Evolutionary conservation across 2,113 vertebrate species (phyloP).

Genomic region (Stomatorhinus ivindoensis): DNA sequence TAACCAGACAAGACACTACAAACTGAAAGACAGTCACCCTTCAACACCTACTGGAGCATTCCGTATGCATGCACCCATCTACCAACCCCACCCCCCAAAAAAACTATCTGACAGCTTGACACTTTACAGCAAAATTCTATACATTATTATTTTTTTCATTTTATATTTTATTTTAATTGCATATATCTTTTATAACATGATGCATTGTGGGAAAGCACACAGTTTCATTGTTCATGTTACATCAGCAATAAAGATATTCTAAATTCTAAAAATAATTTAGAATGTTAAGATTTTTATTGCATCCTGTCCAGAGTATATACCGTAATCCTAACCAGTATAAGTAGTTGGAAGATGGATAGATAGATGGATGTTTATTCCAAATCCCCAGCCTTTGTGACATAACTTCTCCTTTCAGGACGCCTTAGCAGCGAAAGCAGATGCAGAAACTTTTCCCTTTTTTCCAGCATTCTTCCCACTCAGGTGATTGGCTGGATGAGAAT

Average conservation of each 20-base stretch:
- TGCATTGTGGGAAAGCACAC: background rate
- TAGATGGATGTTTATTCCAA: background rate
- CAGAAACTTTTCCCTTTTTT: constrained; percentile 25
- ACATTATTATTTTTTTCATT: background rate
- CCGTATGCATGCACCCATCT: background rate
- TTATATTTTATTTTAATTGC: background rate
- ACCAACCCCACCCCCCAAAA: background rate
- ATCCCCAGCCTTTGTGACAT: background rate
- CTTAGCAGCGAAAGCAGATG: constrained; percentile 13
- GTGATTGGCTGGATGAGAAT: background rate
- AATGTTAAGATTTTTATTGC: background rate
- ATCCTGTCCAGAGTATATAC: background rate
- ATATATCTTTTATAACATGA: background rate
- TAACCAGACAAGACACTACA: background rate
- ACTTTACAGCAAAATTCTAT: background rate
- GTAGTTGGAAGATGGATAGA: background rate
- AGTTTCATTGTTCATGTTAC: background rate
- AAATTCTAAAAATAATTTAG: background rate
- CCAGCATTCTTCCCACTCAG: constrained; percentile 5
- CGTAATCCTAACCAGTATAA: background rate
- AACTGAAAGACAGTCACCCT: background rate
- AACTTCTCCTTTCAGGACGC: constrained; percentile 13
- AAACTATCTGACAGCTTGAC: background rate
- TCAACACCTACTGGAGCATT: background rate
- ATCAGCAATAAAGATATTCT: background rate